Conservation (phyloP, 2,797 vertebrate genomes). For the Arnoldichthys spilopterus region DNA sequence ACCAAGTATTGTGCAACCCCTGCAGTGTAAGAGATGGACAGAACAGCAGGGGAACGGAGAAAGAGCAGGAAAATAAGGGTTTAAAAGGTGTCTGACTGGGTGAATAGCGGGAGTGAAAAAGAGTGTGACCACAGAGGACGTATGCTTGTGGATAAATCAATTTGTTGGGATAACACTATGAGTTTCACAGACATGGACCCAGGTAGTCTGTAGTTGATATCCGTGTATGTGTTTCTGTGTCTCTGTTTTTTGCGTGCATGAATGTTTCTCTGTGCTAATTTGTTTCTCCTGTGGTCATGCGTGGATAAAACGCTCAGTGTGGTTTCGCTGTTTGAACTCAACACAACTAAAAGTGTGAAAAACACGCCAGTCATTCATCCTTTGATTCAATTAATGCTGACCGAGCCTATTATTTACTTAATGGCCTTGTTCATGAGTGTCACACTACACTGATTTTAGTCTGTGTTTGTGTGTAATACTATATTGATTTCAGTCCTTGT, state of each 20-base stretch:
- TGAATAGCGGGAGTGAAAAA: constrained; percentile 3
- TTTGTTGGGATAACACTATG: constrained; percentile 9
- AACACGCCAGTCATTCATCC: constrained; percentile 4
- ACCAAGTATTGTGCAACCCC: constrained; percentile 32
- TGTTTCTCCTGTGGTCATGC: not conserved
- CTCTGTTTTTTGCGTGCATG: constrained; percentile 59
- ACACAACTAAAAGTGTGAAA: not conserved
- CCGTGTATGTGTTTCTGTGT: constrained; percentile 51
- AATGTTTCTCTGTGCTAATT: constrained; percentile 33
- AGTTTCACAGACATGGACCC: not conserved
- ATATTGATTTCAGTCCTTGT: constrained; percentile 45
- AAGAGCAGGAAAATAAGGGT: constrained; percentile 2
- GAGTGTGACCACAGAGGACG: not conserved
- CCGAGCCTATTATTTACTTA: constrained; percentile 36
- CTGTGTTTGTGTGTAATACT: constrained; percentile 55
- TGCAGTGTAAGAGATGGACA: constrained; percentile 3
- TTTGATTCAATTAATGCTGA: constrained; percentile 39
- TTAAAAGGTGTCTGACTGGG: not conserved
- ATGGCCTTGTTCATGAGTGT: constrained; percentile 32
- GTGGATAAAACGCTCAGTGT: constrained; percentile 9
- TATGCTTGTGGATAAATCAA: constrained; percentile 68
- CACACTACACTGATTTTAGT: constrained; percentile 42
- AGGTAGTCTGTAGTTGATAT: constrained; percentile 11
- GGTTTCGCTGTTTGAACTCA: not conserved
- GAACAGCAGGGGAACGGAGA: not conserved